Percentiles rank a stretch among this genome's conserved stretches.
Conservation (phyloP, 2,797 vertebrate genomes). For the Acrossocheilus fasciatus region DNA sequence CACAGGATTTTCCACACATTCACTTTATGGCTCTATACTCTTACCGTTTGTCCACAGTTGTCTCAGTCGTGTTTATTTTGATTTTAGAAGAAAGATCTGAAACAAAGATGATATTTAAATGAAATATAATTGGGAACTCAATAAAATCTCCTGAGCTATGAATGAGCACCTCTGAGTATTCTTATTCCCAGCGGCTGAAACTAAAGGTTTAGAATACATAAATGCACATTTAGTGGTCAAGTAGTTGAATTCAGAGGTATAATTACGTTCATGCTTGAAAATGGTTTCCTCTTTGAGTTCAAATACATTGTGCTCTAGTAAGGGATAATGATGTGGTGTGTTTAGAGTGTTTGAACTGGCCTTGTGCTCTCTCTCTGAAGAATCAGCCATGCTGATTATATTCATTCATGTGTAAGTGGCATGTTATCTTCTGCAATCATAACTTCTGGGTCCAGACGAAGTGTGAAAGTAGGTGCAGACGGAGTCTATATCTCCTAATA, state of each 20-base stretch:
- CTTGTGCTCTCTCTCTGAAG: not conserved
- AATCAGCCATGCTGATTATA: not conserved
- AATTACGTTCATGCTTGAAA: slow-evolving; percentile 20
- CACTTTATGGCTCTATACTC: not conserved
- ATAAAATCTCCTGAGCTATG: not conserved
- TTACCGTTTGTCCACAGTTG: not conserved
- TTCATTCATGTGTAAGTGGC: slow-evolving; percentile 11
- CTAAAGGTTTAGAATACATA: not conserved
- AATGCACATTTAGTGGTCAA: slow-evolving; percentile 11
- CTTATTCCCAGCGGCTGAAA: not conserved
- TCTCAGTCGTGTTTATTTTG: not conserved
- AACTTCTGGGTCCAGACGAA: not conserved
- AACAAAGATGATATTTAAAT: not conserved
- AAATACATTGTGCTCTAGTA: slow-evolving; percentile 24
- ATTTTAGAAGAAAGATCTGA: not conserved
- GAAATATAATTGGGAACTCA: not conserved
- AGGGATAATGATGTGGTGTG: slow-evolving; percentile 27
- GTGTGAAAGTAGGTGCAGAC: slow-evolving; percentile 9
- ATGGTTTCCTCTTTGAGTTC: slow-evolving; percentile 16
- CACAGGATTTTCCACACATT: not conserved
- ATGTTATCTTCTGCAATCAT: not conserved
- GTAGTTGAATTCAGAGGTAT: slow-evolving; percentile 6
- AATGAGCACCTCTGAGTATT: not conserved
- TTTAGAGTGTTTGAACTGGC: slow-evolving; percentile 16
- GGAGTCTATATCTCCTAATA: not conserved